These are phyloP conservation scores for Halictus ligatus DNA, from an alignment of 2,888 invertebrate species.

Conservation along the genomic window DNA sequence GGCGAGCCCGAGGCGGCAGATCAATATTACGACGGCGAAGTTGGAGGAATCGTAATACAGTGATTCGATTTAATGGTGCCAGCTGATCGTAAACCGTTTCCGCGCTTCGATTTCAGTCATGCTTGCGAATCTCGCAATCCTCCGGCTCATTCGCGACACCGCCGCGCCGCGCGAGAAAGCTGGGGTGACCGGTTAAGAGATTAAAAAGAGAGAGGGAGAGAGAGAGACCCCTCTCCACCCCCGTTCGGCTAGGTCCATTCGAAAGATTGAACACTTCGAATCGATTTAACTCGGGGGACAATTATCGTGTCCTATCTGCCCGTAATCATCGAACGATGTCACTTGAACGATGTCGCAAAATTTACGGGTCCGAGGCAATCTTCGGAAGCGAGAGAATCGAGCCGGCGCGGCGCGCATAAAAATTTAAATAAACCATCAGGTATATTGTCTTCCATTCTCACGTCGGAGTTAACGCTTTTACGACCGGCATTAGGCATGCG, in stretches of 20 bases:
- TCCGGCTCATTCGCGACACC: constrained; percentile 59
- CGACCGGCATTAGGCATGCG: neutral
- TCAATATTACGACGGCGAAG: constrained; percentile 56
- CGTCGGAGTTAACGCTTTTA: neutral
- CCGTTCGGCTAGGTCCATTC: constrained; percentile 41
- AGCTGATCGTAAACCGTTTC: constrained; percentile 68
- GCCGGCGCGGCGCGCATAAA: neutral
- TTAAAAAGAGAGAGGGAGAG: constrained; percentile 45
- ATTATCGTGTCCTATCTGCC: neutral
- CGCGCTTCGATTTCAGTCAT: constrained; percentile 68
- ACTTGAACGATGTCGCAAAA: neutral
- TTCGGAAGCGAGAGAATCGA: neutral
- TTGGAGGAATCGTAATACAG: constrained; percentile 58
- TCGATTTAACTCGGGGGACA: constrained; percentile 25
- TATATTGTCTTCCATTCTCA: neutral
- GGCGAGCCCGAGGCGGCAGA: constrained; percentile 28
- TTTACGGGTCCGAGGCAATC: neutral
- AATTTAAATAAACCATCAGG: neutral
- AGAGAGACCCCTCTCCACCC: neutral
- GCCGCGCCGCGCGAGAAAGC: constrained; percentile 45
- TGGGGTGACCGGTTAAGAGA: constrained; percentile 58
- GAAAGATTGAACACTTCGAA: constrained; percentile 46
- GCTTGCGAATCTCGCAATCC: constrained; percentile 60
- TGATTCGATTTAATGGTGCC: constrained; percentile 69
- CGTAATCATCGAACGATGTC: constrained; percentile 9